These are phyloP conservation scores for Schizopygopsis pylzovi DNA, from an alignment of 2,797 vertebrate genomes.

Conservation along the genomic window DNA sequence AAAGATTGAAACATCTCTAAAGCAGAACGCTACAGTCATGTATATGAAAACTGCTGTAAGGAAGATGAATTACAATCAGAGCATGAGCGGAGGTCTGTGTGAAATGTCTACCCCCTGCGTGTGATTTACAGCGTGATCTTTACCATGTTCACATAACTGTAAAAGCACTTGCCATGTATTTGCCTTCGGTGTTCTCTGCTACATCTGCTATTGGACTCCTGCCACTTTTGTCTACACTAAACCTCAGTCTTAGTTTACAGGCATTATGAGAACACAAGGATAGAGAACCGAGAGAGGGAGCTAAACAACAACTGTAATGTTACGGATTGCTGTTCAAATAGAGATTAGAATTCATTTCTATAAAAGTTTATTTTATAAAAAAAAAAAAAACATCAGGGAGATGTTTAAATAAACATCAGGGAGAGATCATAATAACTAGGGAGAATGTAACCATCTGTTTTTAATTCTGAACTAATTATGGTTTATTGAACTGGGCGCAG, in stretches of 20 bases:
- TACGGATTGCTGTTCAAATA: neutral
- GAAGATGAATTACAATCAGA: neutral
- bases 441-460: neutral
- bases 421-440: neutral
- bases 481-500: neutral
- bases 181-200: conserved; percentile 1
- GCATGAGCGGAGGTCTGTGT: conserved; percentile 42
- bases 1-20: neutral
- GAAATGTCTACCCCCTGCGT: neutral
- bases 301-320: neutral
- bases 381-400: too few species aligned
- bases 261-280: conserved; percentile 15
- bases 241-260: neutral
- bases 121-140: conserved; percentile 13
- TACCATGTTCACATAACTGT: neutral
- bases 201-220: conserved; percentile 3
- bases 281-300: neutral
- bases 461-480: neutral
- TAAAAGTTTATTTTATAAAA: too few species aligned
- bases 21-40: neutral
- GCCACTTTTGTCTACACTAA: conserved; percentile 18
- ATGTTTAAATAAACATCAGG: neutral
- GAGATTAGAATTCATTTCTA: neutral
- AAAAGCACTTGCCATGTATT: neutral
- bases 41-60: neutral